phyloP scores from a whole-genome alignment of 1,140 invertebrate genomes.

The Pygmarrhopalites habei region DNA sequence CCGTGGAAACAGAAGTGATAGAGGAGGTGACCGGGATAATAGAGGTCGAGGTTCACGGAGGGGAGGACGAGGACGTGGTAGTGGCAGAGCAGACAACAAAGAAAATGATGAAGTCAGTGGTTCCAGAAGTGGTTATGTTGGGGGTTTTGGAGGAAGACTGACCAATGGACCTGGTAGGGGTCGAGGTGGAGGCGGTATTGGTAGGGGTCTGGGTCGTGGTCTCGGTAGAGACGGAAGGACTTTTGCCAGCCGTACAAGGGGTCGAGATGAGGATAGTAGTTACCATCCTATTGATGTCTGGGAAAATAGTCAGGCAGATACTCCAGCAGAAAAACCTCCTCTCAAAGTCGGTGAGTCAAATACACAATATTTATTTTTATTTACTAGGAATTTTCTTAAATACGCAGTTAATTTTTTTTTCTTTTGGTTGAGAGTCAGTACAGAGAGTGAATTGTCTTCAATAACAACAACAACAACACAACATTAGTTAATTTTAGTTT shows the following conservation, averaged over 20 bases:
- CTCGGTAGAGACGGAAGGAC: slow-evolving; percentile 23
- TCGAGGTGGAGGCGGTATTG: slow-evolving; percentile 51
- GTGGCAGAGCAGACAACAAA: slow-evolving; percentile 50
- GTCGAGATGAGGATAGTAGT: slow-evolving; percentile 27
- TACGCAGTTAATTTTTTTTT: no score
- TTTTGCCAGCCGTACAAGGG: slow-evolving; percentile 34
- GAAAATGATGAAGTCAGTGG: slow-evolving; percentile 52
- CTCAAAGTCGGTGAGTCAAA: slow-evolving; percentile 38
- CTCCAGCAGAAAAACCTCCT: slow-evolving; percentile 18
- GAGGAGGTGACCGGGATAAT: slow-evolving; percentile 43
- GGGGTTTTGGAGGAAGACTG: slow-evolving; percentile 46
- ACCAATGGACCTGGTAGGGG: slow-evolving; percentile 41
- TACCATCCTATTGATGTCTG: slow-evolving; percentile 36
- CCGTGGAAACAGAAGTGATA: slow-evolving; percentile 41
- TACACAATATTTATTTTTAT: background rate
- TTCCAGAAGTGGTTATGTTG: slow-evolving; percentile 37
- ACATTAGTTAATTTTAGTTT: no score
- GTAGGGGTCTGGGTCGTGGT: slow-evolving; percentile 51
- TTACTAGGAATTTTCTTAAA: background rate
- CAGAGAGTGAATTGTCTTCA: no score
- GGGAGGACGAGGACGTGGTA: slow-evolving; percentile 47
- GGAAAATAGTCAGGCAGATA: slow-evolving; percentile 40
- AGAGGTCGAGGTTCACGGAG: slow-evolving; percentile 42
- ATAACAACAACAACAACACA: no score
- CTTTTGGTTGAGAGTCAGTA: no score